These are phyloP conservation scores for Gambelia wislizenii DNA, from an alignment of 2,797 vertebrate genomes.

Conservation along the genomic window DNA sequence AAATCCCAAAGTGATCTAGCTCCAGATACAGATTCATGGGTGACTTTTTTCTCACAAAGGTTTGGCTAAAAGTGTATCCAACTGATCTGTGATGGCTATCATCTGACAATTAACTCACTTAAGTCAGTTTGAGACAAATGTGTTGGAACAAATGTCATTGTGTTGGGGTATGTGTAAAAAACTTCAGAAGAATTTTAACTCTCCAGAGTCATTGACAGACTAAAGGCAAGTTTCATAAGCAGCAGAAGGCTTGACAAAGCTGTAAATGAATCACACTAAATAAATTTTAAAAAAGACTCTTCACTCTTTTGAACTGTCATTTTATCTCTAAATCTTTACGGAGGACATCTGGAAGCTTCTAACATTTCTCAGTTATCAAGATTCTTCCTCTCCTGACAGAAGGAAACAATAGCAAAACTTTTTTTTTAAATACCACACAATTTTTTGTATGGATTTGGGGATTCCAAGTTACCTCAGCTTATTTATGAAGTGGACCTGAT, in stretches of 20 bases:
- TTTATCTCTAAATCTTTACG: constrained; percentile 63
- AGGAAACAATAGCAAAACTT: background rate
- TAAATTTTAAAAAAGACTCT: background rate
- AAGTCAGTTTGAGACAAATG: fast-evolving
- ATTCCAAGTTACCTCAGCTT: background rate
- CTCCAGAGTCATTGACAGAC: background rate
- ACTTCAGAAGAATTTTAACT: background rate
- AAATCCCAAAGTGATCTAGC: background rate
- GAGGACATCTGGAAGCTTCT: background rate
- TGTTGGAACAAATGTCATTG: background rate
- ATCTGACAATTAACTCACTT: background rate
- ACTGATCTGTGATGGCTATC: fast-evolving
- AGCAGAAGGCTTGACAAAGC: background rate
- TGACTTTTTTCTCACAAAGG: fast-evolving
- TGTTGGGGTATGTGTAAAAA: background rate
- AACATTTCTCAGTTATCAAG: background rate
- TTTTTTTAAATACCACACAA: too few species aligned
- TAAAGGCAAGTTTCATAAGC: fast-evolving
- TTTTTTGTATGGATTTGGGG: too few species aligned
- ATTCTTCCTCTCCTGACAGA: background rate
- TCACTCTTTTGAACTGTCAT: constrained; percentile 67
- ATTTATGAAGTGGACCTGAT: background rate
- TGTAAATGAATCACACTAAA: background rate
- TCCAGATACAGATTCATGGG: background rate
- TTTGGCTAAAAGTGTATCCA: background rate